These are phyloP conservation scores for Strigops habroptila DNA, from an alignment of 2,113 vertebrate species.

Conservation along the genomic window DNA sequence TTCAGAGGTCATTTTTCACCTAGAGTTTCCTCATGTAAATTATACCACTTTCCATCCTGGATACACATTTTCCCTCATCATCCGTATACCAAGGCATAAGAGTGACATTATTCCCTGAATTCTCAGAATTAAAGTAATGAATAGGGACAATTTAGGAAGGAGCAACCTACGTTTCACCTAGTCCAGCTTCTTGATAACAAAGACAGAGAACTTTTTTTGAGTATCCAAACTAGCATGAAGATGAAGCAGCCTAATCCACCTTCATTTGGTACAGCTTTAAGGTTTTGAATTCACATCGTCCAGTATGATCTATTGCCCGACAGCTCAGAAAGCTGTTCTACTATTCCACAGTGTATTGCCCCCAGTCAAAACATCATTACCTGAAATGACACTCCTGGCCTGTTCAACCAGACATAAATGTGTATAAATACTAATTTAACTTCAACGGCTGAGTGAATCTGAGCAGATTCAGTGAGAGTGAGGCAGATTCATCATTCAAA, in stretches of 20 bases:
- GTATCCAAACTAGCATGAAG: not conserved
- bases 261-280: not conserved
- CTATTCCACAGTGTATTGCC: not conserved
- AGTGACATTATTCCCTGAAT: not conserved
- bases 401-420: not conserved
- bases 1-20: not conserved
- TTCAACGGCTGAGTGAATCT: not conserved
- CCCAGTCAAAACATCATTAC: not conserved
- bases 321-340: not conserved
- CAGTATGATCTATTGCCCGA: not conserved
- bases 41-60: not conserved
- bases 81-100: accelerated
- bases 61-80: not conserved
- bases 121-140: not conserved
- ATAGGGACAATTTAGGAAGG: not conserved
- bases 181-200: not conserved
- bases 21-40: not conserved
- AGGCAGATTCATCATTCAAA: not conserved
- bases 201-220: not conserved
- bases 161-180: not conserved
- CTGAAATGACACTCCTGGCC: not conserved
- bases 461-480: not conserved
- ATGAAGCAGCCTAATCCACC: not conserved
- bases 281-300: not conserved
- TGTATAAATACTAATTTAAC: not conserved